Evolutionary conservation across 2,888 invertebrate species (phyloP).

Genomic region (Euphydryas editha): DNA sequence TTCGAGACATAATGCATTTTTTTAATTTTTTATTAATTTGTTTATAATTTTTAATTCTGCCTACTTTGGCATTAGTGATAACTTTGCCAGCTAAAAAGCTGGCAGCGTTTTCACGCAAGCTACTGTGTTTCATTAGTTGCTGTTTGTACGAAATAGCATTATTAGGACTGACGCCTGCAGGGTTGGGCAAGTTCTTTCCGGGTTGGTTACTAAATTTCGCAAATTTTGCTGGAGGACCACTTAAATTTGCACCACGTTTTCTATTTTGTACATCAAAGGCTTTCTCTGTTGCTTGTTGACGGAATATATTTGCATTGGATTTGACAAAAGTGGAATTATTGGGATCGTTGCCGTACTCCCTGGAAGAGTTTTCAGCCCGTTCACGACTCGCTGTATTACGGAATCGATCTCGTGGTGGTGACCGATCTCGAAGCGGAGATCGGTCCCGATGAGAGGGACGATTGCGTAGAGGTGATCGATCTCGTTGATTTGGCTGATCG

Average conservation of each 20-base stretch:
- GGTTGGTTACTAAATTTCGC: neutral
- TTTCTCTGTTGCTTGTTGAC: neutral
- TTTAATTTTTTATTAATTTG: slow-evolving; percentile 35
- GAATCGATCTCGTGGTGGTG: neutral
- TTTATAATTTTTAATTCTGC: neutral
- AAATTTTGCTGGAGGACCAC: neutral
- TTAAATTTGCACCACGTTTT: neutral
- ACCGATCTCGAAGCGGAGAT: slow-evolving; percentile 2
- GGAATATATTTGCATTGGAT: slow-evolving; percentile 18
- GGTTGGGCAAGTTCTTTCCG: neutral
- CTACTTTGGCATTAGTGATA: slow-evolving; percentile 7
- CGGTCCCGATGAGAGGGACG: neutral
- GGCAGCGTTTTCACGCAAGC: slow-evolving; percentile 31
- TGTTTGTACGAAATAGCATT: neutral
- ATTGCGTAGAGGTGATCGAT: neutral
- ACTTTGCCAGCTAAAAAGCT: slow-evolving; percentile 30
- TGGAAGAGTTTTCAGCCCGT: neutral
- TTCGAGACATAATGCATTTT: slow-evolving; percentile 42
- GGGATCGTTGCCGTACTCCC: slow-evolving; percentile 24
- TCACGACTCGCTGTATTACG: slow-evolving; percentile 8
- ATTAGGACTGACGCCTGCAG: no score
- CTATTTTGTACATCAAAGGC: neutral
- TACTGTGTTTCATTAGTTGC: slow-evolving; percentile 8
- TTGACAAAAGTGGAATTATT: slow-evolving; percentile 26
- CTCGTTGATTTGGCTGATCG: neutral